These are phyloP conservation scores for Puntigrus tetrazona DNA, from an alignment of 2,113 vertebrate genomes.

Conservation along the genomic window DNA sequence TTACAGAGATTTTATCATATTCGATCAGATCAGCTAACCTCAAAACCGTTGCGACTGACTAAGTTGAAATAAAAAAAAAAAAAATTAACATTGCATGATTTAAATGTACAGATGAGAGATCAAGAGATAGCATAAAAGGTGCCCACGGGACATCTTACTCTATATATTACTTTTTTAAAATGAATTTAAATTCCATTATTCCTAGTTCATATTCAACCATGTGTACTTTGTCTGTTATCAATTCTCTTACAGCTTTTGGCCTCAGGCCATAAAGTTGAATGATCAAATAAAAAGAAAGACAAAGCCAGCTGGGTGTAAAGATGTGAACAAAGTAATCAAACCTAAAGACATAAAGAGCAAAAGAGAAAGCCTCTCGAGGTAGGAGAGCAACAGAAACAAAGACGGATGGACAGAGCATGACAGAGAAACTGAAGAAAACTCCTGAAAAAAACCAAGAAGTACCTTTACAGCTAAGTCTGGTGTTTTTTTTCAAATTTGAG, in stretches of 20 bases:
- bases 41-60: too few species aligned
- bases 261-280: neutral
- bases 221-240: conserved; percentile 1
- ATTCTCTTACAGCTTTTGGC: neutral
- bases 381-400: neutral
- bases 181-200: neutral
- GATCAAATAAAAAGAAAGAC: conserved; percentile 6
- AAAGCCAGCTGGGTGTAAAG: neutral
- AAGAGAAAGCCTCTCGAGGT: neutral
- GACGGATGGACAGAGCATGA: conserved; percentile 9
- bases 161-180: neutral
- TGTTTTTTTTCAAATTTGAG: neutral
- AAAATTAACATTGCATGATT: neutral
- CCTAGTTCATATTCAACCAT: neutral
- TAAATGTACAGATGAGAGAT: neutral
- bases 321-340: neutral
- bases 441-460: neutral
- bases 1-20: too few species aligned
- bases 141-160: neutral
- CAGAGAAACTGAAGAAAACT: neutral
- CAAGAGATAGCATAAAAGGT: neutral
- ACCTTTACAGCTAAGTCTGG: neutral
- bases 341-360: neutral
- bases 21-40: too few species aligned
- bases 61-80: neutral